phyloP scores from a whole-genome alignment of 2,888 invertebrate genomes.

The Sesia apiformis region DNA sequence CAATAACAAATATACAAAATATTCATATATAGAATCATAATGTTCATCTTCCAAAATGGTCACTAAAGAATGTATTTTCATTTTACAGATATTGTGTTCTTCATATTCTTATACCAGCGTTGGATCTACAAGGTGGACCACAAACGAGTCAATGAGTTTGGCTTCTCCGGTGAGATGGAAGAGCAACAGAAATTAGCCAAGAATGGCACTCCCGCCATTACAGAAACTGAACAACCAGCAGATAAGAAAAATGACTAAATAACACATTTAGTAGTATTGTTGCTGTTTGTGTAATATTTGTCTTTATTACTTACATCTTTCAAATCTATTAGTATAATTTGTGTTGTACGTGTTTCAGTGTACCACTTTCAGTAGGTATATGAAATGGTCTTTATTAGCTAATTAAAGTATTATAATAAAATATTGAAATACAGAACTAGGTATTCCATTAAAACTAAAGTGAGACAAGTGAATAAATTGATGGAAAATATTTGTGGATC shows the following conservation, averaged over 20 bases:
- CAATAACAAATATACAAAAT: no score
- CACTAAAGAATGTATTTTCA: neutral
- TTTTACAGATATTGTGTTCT: slow-evolving; percentile 94
- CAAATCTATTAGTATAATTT: neutral
- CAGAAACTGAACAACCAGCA: slow-evolving; percentile 32
- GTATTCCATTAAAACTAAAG: no score
- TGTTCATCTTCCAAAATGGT: neutral
- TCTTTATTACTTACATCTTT: neutral
- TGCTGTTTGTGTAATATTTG: neutral
- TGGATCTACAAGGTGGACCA: slow-evolving; percentile 99
- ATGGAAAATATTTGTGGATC: no score
- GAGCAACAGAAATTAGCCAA: slow-evolving; percentile 60
- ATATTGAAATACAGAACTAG: no score
- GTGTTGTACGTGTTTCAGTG: neutral
- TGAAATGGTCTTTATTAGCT: neutral
- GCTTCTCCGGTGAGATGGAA: slow-evolving; percentile 95
- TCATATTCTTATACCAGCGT: slow-evolving; percentile 98
- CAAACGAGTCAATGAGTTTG: slow-evolving; percentile 96
- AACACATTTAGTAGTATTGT: neutral
- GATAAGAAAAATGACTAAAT: slow-evolving; percentile 66
- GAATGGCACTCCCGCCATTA: slow-evolving; percentile 45
- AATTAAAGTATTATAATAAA: neutral
- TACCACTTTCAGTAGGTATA: neutral
- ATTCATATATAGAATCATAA: no score
- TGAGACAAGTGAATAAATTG: no score